A percentile compares a stretch with the other conserved stretches of the same genome.
phyloP scores from a whole-genome alignment of 2,888 invertebrate species.

The Yponomeuta plumbellus region DNA sequence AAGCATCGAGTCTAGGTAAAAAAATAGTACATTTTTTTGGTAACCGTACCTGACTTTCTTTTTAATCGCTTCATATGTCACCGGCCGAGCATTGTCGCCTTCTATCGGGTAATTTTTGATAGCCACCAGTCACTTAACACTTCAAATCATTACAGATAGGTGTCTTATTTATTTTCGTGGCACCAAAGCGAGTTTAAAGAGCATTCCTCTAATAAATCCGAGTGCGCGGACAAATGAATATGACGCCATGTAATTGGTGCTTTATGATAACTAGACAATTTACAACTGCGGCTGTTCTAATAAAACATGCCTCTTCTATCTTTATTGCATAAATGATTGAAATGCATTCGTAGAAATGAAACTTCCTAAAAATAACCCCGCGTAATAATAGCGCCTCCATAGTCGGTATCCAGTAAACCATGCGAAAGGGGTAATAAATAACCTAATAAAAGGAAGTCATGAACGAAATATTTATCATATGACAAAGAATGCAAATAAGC shows the following conservation, averaged over 20 bases:
- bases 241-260: constrained; percentile 59
- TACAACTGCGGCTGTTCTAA: not conserved
- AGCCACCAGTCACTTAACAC: constrained; percentile 72
- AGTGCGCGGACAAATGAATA: constrained; percentile 71
- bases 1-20: not conserved
- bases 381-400: not conserved
- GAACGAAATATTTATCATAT: constrained; percentile 9
- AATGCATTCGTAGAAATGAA: not conserved
- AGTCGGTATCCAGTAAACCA: not conserved
- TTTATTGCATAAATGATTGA: not conserved
- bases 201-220: constrained; percentile 69
- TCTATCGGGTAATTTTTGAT: constrained; percentile 75
- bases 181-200: constrained; percentile 53
- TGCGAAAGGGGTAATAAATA: not conserved
- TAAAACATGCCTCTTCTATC: not conserved
- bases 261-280: constrained; percentile 27
- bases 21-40: constrained; percentile 2
- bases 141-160: constrained; percentile 66
- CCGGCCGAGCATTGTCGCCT: constrained; percentile 55
- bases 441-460: not conserved
- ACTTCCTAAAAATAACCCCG: not conserved
- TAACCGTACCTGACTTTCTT: constrained; percentile 28
- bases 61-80: constrained; percentile 74
- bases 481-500: constrained; percentile 18
- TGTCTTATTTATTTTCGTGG: constrained; percentile 70